These are phyloP conservation scores for Eumeta japonica DNA, from an alignment of 1,140 invertebrate species.

Conservation along the genomic window DNA sequence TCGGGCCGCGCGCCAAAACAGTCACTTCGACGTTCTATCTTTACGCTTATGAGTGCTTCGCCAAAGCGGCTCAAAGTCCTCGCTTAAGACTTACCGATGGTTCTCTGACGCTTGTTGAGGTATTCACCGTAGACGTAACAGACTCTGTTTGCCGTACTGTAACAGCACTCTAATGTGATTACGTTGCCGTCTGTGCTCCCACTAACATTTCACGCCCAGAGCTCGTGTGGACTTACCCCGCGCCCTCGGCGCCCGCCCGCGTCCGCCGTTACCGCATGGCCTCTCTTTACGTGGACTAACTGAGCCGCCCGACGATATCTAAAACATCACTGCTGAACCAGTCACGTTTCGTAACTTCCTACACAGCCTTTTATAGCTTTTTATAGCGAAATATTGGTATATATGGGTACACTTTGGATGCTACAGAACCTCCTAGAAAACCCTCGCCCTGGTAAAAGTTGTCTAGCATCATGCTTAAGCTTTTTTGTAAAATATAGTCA, in stretches of 20 bases:
- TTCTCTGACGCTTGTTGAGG: slow-evolving; percentile 49
- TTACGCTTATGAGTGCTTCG: slow-evolving; percentile 50
- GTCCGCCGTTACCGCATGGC: no score
- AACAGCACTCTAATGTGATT: slow-evolving; percentile 58
- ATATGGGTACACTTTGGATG: slow-evolving; percentile 55
- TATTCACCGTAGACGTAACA: slow-evolving; percentile 53
- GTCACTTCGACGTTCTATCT: slow-evolving; percentile 45
- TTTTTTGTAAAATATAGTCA: slow-evolving; percentile 59
- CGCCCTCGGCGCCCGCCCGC: no score
- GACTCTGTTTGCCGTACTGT: slow-evolving; percentile 57
- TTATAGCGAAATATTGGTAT: slow-evolving; percentile 54
- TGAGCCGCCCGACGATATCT: slow-evolving; percentile 24
- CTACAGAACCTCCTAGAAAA: slow-evolving; percentile 50
- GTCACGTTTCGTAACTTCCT: slow-evolving; percentile 38
- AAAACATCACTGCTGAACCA: slow-evolving; percentile 37
- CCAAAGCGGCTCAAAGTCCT: slow-evolving; percentile 48
- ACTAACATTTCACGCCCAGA: slow-evolving; percentile 59
- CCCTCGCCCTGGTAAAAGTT: slow-evolving; percentile 55
- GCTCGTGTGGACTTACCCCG: no score
- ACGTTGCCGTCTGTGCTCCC: slow-evolving; percentile 58
- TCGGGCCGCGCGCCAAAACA: no score
- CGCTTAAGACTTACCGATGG: slow-evolving; percentile 47
- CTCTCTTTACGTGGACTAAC: no score
- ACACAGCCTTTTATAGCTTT: slow-evolving; percentile 52
- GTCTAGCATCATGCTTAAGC: slow-evolving; percentile 57